Base-by-base conservation (phyloP, 2,797 vertebrate species). In the Acanthis flammea region DNA sequence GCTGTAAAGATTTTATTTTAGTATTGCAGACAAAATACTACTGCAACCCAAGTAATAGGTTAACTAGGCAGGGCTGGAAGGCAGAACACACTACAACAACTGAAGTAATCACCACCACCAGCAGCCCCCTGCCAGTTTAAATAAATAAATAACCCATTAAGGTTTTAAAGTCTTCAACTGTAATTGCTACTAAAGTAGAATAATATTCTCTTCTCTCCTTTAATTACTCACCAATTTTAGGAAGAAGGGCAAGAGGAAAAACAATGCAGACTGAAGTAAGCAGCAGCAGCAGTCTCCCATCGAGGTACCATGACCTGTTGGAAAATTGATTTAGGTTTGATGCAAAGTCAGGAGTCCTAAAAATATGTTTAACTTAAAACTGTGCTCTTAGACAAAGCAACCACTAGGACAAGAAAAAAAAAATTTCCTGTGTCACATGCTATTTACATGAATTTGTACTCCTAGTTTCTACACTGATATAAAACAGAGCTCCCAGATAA, bases 141-240 rank as follows among this genome's bases (percentile, higher is more conserved):
- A 96, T 95, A 96, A 95, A 97, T 96, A 96, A 92, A 94, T 95
- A 97, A 95, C 28, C 84, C 95, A 92, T 96, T 97, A 96, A 89
- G 73, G 63, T 94, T 96, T 95, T 96, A 95, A 95, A 84, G 87
- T 91, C 95, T 79, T 91, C 95, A 92, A 83, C 15, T 72, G 89
- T 95, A 95, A 97, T 92, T 96, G 92, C 96, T 91, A 86, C 82
- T 94, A 96, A 96, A 95, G 82, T 60, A 94, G 89, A 96, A 96
- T 85, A 91, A 91, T 91, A 91, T 60, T 96, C 61, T 5, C 27
- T 79, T 58, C 63, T 96, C 95, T 96, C 94, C 86, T 95, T 86
- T 94, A 96, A 97, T 97, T 88, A 97, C 98, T 98, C 96, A 99
- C 99, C 99, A 75, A 99, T 99, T 98, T 98, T 99, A 70, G 99